Conservation (phyloP, 2,113 vertebrate genomes). For the Menura novaehollandiae region DNA sequence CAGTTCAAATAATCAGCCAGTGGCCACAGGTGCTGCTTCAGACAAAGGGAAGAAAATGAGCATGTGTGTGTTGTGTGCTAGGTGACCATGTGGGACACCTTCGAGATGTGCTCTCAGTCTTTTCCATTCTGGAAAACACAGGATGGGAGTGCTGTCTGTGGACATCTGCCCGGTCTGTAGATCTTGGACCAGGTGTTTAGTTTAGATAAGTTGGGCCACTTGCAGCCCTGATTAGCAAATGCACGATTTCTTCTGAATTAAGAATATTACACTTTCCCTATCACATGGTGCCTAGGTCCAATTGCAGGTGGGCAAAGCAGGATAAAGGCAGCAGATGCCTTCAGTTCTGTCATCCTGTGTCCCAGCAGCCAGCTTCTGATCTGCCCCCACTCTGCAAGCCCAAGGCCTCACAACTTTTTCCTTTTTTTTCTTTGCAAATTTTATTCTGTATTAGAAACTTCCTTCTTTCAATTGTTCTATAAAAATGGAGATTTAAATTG, state of each 20-base stretch:
- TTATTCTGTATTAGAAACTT: neutral
- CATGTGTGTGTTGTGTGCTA: fast-evolving
- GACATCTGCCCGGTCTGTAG: neutral
- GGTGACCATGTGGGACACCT: neutral
- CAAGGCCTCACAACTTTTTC: neutral
- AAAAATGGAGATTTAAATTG: neutral
- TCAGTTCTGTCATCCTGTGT: neutral
- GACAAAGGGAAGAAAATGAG: neutral
- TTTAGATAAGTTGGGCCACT: neutral
- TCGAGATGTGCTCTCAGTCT: neutral
- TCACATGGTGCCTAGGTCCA: fast-evolving
- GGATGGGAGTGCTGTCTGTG: neutral
- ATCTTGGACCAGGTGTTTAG: neutral
- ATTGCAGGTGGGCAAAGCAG: fast-evolving
- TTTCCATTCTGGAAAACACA: neutral
- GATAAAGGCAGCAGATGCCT: neutral
- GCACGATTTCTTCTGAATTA: neutral
- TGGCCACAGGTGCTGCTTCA: neutral
- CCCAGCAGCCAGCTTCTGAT: neutral
- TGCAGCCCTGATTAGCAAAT: neutral
- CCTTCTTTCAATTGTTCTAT: neutral
- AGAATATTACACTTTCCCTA: neutral
- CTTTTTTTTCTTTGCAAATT: neutral
- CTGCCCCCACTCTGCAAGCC: neutral
- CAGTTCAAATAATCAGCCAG: neutral